Base-by-base conservation (phyloP, 2,113 vertebrate species). In the Paratilapia polleni region DNA sequence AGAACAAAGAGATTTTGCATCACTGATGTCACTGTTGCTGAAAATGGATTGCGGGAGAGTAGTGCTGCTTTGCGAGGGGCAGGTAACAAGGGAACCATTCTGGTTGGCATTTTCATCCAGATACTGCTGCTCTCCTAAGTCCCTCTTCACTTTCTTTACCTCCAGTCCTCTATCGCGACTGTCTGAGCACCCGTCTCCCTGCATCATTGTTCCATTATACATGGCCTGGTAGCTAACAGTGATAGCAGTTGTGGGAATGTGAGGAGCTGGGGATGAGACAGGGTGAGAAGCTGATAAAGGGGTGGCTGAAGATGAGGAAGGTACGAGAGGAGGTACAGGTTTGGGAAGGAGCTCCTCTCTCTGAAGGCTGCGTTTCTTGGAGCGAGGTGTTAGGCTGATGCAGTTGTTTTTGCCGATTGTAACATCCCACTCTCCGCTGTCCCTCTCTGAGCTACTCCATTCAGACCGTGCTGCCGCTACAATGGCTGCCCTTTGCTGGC, bases 351-450 rank as follows among this genome's bases (percentile, higher is more conserved):
- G 84, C 84, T 96, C 95, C 62, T 97, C 96, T 74, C 96, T 90
- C 2, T 97, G 95, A 64, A 98, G 92, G 83, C 97, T 97, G 85
- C 97, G 96, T 77, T 99, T 99, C 92, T 98, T 98, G 93, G 97
- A 98, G 92, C 97, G 96, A 1, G 97, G 97, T 0, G 97, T 96
- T 63, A 96, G 93, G 80, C 94, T 96, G 66, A 96, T 94, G 82
- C 93, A 95, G 90, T 94, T 95, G 88, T 96, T 96, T 82, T 96
- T 95, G 43, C 89, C 93, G 7, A 96, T 96, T 0, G 95, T 96
- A 7, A 96, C 84, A 26, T 96, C 96, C 96, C 96, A 97, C 83
- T 97, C 96, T 0, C 95, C 96, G n/a, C 96, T 96, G 87, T 97
- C 96, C 20, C 94, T 92, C 47, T 96, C 96, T 0, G 94, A 93